Conservation (phyloP, 2,113 vertebrate genomes). For the Leucopsar rothschildi region DNA sequence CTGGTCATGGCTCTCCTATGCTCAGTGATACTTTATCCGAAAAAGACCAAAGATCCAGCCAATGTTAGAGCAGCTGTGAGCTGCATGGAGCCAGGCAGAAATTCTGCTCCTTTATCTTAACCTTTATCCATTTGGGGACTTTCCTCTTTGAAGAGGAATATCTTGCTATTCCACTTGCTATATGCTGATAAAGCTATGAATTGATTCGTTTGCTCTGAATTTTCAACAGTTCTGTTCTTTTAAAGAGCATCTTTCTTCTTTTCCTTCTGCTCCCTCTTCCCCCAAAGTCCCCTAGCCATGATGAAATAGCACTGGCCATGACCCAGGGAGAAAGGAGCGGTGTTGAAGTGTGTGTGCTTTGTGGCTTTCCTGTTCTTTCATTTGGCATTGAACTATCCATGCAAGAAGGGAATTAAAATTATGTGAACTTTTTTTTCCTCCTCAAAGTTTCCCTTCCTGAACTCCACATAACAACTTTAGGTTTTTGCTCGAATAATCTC, state of each 20-base stretch:
- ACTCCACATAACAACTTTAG: background rate
- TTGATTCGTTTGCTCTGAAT: constrained; percentile 22
- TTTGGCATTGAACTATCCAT: background rate
- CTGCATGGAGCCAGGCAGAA: constrained; percentile 2
- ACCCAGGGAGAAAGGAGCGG: background rate
- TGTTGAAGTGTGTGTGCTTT: background rate
- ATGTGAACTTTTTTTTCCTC: background rate
- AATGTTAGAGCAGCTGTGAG: background rate
- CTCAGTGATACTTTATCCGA: background rate
- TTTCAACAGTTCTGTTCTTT: constrained; percentile 23
- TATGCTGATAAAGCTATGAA: constrained; percentile 55
- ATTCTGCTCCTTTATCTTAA: constrained; percentile 41
- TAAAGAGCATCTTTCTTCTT: constrained; percentile 42
- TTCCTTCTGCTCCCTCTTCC: background rate
- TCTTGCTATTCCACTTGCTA: constrained; percentile 41
- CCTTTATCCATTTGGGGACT: constrained; percentile 40
- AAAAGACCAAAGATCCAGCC: background rate
- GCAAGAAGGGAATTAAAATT: background rate
- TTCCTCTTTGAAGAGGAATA: constrained; percentile 33
- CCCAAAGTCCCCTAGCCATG: background rate
- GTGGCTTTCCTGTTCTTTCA: background rate
- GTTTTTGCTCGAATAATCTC: background rate
- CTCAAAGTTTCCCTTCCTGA: background rate
- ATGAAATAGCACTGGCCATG: background rate
- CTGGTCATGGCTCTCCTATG: background rate